Conservation (phyloP, 2,888 invertebrate species). For the Matsumyia berberina region DNA sequence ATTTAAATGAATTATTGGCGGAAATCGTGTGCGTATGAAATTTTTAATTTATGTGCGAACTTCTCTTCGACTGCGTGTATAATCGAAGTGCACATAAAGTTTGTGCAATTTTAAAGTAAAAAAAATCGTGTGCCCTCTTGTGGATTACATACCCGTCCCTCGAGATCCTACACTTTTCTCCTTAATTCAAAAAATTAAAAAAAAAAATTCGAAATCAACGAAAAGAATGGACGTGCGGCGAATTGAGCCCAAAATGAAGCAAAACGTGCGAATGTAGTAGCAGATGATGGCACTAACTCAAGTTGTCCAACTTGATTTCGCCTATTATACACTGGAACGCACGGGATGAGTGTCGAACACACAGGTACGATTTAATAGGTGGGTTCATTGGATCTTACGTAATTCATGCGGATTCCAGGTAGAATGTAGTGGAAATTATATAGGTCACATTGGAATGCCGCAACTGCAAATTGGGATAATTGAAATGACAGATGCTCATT, state of each 20-base stretch:
- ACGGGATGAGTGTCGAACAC: not conserved
- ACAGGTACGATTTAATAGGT: constrained; percentile 4
- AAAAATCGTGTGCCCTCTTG: constrained; percentile 13
- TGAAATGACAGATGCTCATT: constrained; percentile 9
- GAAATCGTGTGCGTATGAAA: constrained; percentile 77
- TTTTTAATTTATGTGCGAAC: constrained; percentile 79
- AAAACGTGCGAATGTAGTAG: constrained; percentile 23
- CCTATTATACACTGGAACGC: constrained; percentile 27
- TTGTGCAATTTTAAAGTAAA: constrained; percentile 44
- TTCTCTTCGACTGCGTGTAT: constrained; percentile 62
- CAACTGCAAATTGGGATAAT: constrained; percentile 40
- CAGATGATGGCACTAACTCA: constrained; percentile 40
- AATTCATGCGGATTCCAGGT: constrained; percentile 14
- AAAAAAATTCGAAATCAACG: constrained; percentile 4
- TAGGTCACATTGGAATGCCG: constrained; percentile 33
- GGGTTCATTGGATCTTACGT: constrained; percentile 11
- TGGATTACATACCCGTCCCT: not conserved
- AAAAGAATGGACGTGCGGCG: constrained; percentile 38
- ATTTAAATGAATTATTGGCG: constrained; percentile 77
- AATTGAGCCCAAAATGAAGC: constrained; percentile 29
- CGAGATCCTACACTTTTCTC: not conserved
- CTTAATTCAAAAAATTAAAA: not conserved
- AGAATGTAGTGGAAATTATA: constrained; percentile 19
- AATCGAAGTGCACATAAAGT: constrained; percentile 70
- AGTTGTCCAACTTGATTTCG: constrained; percentile 57